phyloP scores from a whole-genome alignment of 2,888 invertebrate species.

The Nezara viridula region DNA sequence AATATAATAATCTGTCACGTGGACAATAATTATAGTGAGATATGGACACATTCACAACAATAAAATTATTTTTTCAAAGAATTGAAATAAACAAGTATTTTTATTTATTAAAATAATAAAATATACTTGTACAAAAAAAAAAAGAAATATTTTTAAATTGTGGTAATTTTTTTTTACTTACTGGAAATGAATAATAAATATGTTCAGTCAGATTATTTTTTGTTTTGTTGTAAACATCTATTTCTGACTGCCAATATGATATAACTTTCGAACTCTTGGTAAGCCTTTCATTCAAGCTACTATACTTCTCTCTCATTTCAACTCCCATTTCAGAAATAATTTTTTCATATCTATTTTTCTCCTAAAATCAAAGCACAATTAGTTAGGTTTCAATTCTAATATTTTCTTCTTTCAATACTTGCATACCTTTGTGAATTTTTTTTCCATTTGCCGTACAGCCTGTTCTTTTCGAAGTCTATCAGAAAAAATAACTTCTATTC shows the following conservation, averaged over 20 bases:
- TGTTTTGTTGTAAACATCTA: slow-evolving; percentile 76
- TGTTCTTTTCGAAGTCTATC: slow-evolving; percentile 79
- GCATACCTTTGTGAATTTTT: slow-evolving; percentile 77
- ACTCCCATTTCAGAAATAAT: slow-evolving; percentile 77
- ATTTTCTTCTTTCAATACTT: background rate
- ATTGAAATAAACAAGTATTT: background rate
- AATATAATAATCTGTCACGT: too few species aligned
- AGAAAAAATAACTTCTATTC: slow-evolving; percentile 79
- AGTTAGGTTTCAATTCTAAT: background rate
- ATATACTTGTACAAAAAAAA: background rate
- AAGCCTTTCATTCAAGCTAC: slow-evolving; percentile 70
- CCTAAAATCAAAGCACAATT: slow-evolving; percentile 69
- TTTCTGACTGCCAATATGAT: slow-evolving; percentile 74
- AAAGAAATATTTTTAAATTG: background rate
- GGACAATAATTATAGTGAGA: too few species aligned
- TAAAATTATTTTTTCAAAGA: too few species aligned
- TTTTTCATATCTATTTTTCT: slow-evolving; percentile 77
- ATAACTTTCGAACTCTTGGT: slow-evolving; percentile 72
- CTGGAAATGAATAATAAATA: slow-evolving; percentile 74
- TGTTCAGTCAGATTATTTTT: slow-evolving; percentile 79
- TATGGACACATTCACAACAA: too few species aligned
- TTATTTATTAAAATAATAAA: background rate
- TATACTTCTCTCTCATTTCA: slow-evolving; percentile 71
- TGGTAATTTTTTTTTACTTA: slow-evolving; percentile 65
- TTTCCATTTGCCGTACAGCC: slow-evolving; percentile 76